phyloP scores from a whole-genome alignment of 2,888 invertebrate species.

The Metalampra italica region DNA sequence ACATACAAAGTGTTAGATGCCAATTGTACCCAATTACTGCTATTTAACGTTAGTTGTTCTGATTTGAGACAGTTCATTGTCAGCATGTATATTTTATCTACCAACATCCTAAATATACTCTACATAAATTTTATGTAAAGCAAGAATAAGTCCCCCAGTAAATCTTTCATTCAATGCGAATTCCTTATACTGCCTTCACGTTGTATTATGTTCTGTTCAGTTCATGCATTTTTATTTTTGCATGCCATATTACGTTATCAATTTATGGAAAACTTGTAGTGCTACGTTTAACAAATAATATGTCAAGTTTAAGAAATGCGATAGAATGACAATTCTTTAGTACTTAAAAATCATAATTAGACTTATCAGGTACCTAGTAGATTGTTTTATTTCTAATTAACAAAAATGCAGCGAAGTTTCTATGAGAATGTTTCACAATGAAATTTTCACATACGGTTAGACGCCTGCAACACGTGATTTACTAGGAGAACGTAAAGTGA shows the following conservation, averaged over 20 bases:
- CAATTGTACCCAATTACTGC: constrained; percentile 12
- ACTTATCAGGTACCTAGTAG: no score
- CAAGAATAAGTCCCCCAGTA: no score
- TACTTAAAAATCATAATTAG: neutral
- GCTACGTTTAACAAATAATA: constrained; percentile 1
- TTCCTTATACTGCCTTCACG: neutral
- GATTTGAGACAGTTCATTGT: neutral
- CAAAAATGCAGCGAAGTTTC: neutral
- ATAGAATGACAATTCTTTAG: neutral
- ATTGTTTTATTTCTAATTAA: neutral
- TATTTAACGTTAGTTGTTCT: neutral
- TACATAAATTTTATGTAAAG: no score
- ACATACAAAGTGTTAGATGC: neutral
- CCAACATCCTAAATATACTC: no score
- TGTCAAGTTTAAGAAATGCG: neutral
- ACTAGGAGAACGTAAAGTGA: constrained; percentile 24
- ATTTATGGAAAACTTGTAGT: constrained; percentile 9
- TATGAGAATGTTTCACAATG: neutral
- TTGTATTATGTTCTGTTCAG: neutral
- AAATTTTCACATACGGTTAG: neutral
- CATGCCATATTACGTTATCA: constrained; percentile 28
- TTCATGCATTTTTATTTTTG: constrained; percentile 19
- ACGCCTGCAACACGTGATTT: constrained; percentile 23
- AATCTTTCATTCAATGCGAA: no score
- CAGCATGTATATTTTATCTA: neutral